Conservation (phyloP, 2,797 vertebrate genomes). For the Morus bassanus region DNA sequence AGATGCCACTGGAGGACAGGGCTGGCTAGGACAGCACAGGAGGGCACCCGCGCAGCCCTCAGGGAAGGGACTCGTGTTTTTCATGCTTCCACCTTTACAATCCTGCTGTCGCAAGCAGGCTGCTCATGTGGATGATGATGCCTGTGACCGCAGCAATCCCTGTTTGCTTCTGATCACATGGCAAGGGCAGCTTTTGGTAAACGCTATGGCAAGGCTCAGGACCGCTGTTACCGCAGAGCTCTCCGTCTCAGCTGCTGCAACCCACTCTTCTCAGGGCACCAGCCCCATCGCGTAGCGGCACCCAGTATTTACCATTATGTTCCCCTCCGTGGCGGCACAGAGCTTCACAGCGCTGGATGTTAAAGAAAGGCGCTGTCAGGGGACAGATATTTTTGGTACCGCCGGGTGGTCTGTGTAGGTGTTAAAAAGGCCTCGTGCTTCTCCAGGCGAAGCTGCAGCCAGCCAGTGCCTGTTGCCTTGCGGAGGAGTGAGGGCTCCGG, state of each 20-base stretch:
- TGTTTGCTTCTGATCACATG: neutral
- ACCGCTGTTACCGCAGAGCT: neutral
- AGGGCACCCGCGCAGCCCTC: neutral
- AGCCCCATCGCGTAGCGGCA: neutral
- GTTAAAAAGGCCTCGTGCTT: neutral
- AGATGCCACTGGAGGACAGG: neutral
- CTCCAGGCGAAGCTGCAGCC: neutral
- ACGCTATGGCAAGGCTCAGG: neutral
- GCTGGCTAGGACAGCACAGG: neutral
- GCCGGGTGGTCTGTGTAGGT: neutral
- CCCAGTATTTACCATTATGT: slow-evolving; percentile 52
- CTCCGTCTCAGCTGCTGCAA: slow-evolving; percentile 44
- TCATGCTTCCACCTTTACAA: neutral
- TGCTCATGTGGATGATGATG: neutral
- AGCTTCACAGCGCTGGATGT: slow-evolving; percentile 79
- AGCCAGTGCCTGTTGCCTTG: neutral
- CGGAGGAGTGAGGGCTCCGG: neutral
- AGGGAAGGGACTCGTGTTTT: neutral
- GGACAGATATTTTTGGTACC: neutral
- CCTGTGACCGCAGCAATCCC: neutral
- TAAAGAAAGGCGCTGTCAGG: slow-evolving; percentile 75
- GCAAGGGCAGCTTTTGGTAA: neutral
- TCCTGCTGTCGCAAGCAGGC: neutral
- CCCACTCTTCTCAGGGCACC: slow-evolving; percentile 48
- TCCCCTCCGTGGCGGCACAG: slow-evolving; percentile 42